These are phyloP conservation scores for Spodoptera frugiperda DNA, from an alignment of 1,140 invertebrate species.

Conservation along the genomic window DNA sequence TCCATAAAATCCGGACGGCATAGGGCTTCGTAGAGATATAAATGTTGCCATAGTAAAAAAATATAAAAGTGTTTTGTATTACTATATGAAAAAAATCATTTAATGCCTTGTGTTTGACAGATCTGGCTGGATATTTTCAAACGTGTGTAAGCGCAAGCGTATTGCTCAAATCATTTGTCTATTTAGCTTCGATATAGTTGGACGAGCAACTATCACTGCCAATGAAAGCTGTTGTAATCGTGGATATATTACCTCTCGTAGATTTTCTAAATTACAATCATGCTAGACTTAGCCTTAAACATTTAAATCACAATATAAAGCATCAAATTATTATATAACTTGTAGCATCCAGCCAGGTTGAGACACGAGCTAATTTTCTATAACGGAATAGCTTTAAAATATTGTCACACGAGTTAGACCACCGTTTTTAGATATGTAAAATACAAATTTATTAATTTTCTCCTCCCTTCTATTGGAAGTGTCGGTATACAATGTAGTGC, in stretches of 20 bases:
- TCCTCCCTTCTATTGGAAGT: conserved; percentile 46
- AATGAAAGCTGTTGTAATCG: not conserved
- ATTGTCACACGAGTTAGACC: conserved; percentile 80
- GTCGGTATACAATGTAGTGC: conserved; percentile 57
- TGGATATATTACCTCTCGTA: not conserved
- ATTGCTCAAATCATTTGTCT: conserved; percentile 36
- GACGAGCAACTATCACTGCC: conserved; percentile 28
- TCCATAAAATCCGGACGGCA: conserved; percentile 56
- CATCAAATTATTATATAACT: conserved; percentile 49
- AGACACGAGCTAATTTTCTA: conserved; percentile 38
- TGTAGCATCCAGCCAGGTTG: conserved; percentile 39
- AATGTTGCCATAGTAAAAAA: conserved; percentile 80
- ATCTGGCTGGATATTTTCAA: conserved; percentile 38
- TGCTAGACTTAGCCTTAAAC: not conserved
- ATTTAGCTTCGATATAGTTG: conserved; percentile 22
- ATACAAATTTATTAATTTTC: conserved; percentile 55
- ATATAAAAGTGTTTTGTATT: conserved; percentile 64
- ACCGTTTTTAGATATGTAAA: conserved; percentile 77
- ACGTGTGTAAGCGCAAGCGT: not conserved
- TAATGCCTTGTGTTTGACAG: conserved; percentile 49
- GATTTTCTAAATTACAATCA: conserved; percentile 27
- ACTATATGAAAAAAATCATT: conserved; percentile 55
- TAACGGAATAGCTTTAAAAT: conserved; percentile 76
- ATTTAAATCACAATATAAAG: conserved; percentile 6
- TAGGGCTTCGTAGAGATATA: conserved; percentile 68